Percentiles rank a stretch among this genome's conserved stretches.
These are phyloP conservation scores for Notolabrus celidotus DNA, from an alignment of 2,797 vertebrate species.

Conservation along the genomic window DNA sequence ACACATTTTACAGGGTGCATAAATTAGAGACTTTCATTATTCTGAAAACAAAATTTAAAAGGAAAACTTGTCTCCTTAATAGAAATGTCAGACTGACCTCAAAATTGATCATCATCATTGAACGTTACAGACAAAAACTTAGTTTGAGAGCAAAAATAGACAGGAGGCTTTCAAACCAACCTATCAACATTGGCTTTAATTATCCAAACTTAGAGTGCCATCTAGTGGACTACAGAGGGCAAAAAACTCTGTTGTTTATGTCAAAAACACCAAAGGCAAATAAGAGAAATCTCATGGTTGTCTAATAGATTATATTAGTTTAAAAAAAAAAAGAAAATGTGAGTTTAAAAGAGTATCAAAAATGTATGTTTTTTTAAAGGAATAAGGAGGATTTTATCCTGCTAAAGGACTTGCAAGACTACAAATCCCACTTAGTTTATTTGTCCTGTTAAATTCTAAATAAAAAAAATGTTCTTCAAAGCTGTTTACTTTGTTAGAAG, in stretches of 20 bases:
- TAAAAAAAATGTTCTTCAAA: too few species aligned
- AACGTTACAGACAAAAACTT: background rate
- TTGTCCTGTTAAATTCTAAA: too few species aligned
- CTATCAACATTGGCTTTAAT: background rate
- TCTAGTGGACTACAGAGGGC: conserved; percentile 23
- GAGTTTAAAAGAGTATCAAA: too few species aligned
- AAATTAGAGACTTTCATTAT: too few species aligned
- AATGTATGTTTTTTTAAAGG: too few species aligned
- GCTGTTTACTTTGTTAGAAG: too few species aligned
- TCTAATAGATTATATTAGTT: too few species aligned
- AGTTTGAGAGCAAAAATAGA: background rate
- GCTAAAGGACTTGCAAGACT: too few species aligned
- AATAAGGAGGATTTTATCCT: too few species aligned
- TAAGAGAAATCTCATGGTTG: too few species aligned
- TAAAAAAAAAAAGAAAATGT: too few species aligned
- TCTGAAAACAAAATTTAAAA: background rate
- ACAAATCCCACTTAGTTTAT: too few species aligned
- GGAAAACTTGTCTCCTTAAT: background rate
- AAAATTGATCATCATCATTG: background rate
- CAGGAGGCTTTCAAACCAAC: background rate
- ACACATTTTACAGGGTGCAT: background rate
- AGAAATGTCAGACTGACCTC: background rate
- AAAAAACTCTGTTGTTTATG: background rate
- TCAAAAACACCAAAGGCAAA: background rate
- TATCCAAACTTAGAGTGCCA: conserved; percentile 38